Evolutionary conservation across 2,888 invertebrate genomes (phyloP).

Genomic region (Cerceris rybyensis): DNA sequence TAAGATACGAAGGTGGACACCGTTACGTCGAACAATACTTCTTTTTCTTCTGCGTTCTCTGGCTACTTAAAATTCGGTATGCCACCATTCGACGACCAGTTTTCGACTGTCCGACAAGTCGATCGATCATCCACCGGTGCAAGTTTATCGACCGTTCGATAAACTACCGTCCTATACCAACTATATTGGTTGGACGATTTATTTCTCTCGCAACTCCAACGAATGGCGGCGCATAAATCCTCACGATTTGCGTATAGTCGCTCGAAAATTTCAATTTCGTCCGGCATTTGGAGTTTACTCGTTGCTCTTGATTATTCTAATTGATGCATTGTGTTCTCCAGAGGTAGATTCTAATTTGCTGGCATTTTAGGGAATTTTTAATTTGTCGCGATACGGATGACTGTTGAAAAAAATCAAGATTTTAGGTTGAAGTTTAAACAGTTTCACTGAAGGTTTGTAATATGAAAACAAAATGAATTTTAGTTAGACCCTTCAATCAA

Average conservation of each 20-base stretch:
- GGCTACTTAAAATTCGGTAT: conserved; percentile 68
- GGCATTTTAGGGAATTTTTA: too few relatives aligned
- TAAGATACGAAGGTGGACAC: conserved; percentile 38
- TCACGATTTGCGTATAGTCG: background rate
- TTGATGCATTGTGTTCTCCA: background rate
- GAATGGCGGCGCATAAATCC: conserved; percentile 1
- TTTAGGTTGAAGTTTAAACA: too few relatives aligned
- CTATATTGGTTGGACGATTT: conserved; percentile 30
- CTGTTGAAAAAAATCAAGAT: too few relatives aligned
- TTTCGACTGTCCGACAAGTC: conserved; percentile 63
- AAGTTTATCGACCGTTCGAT: conserved; percentile 50
- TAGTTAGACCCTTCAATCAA: too few relatives aligned
- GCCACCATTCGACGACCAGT: conserved; percentile 64
- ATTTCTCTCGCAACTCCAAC: conserved; percentile 28
- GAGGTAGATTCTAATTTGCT: too few relatives aligned
- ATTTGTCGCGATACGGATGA: too few relatives aligned
- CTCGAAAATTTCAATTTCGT: too few relatives aligned
- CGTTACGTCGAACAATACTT: conserved; percentile 47
- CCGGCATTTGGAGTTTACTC: too few relatives aligned
- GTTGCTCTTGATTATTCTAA: background rate
- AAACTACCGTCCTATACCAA: conserved; percentile 39
- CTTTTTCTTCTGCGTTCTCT: conserved; percentile 22
- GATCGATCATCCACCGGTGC: conserved; percentile 69
- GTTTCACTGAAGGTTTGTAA: too few relatives aligned
- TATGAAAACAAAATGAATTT: too few relatives aligned